Evolutionary conservation across 2,888 invertebrate genomes (phyloP), one percentile per base, ranked within the genome.

Genomic region (Ennomos erosarius): DNA sequence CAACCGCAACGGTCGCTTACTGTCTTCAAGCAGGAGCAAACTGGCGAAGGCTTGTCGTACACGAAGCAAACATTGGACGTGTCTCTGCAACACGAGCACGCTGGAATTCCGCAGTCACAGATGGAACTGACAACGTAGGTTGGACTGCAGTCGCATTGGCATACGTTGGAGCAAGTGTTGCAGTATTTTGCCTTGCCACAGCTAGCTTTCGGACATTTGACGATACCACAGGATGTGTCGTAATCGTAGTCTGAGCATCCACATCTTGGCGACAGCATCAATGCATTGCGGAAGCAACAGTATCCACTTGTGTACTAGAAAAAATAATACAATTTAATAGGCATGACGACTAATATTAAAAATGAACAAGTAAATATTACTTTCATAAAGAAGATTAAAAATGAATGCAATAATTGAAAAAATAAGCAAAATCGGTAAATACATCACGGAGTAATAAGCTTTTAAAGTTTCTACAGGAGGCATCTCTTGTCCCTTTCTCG

Each of bases 261-360:
- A 37, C 64, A 68, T 9, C 38, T 48, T 12, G 59, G 12, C 13
- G 76, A 52, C 5, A 70, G 44, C 55, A 70, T 71, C 43, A 45
- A 73, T 0, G 75, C 67, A 10, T 75, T 75, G 0, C 78, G 74
- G 66, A 70, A 71, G 51, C 79, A 79, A 67, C 78, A 75, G 61
- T 65, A 78, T 0, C 77, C 74, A 4, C 62, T 62, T 56, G 75
- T 69, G 9, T 62, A 50, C 84, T 84, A 12, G n/a, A 59, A 55
- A 9, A n/a, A 26, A 16, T 16, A 5, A 51, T 1, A 11, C 8
- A 26, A n/a, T n/a, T n/a, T n/a, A n/a, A n/a, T n/a, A n/a, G n/a
- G n/a, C n/a, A n/a, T n/a, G n/a, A n/a, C n/a, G n/a, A n/a, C n/a
- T n/a, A n/a, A n/a, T n/a, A n/a, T n/a, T n/a, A n/a, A n/a, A n/a